Conservation (phyloP, 2,113 vertebrate species). For the Elephas maximus region DNA sequence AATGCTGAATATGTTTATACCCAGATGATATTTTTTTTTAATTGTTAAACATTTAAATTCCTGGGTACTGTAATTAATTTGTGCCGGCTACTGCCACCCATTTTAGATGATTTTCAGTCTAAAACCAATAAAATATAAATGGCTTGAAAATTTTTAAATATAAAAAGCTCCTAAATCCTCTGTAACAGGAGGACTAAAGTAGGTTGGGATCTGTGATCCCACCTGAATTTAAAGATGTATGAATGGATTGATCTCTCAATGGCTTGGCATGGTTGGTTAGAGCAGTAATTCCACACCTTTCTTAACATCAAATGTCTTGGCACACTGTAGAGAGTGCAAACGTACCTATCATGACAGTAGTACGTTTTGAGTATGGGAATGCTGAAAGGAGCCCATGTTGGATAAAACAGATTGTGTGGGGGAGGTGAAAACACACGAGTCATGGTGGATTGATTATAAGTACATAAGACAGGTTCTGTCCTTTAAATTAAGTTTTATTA, state of each 20-base stretch:
- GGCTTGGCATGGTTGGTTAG: neutral
- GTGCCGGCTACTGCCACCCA: neutral
- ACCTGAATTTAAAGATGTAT: conserved; percentile 20
- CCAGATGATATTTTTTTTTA: neutral
- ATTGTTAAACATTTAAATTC: neutral
- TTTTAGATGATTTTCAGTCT: conserved; percentile 13
- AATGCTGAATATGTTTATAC: conserved; percentile 1
- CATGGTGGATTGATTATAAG: conserved; percentile 32
- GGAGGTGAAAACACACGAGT: conserved; percentile 37
- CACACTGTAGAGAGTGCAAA: neutral
- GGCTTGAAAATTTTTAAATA: neutral
- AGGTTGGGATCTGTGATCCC: neutral
- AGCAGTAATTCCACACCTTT: neutral
- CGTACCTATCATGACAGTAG: neutral
- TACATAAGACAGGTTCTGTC: conserved; percentile 17
- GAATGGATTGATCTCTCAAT: neutral
- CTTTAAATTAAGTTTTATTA: conserved; percentile 66
- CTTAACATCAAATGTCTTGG: neutral
- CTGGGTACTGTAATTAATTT: neutral
- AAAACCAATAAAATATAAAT: neutral
- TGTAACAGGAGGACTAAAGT: neutral
- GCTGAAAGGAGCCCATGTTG: neutral
- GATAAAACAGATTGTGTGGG: conserved; percentile 42
- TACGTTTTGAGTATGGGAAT: neutral
- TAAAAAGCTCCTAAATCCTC: neutral